These are phyloP conservation scores for Peromyscus eremicus DNA, from an alignment of 2,797 vertebrate species.

Conservation along the genomic window DNA sequence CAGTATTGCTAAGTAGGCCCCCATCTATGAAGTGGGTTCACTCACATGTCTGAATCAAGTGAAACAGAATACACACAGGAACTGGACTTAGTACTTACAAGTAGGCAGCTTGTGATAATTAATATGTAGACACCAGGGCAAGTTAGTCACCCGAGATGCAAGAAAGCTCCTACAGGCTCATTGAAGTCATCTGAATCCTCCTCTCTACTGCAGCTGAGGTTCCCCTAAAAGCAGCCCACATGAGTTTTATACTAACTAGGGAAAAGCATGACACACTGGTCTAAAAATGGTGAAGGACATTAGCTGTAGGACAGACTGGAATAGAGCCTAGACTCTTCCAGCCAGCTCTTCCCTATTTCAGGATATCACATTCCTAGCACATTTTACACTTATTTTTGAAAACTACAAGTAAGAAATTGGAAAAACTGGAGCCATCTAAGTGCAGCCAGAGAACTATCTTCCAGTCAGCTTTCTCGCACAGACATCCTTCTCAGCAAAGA, in stretches of 20 bases:
- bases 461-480: neutral
- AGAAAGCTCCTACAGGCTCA: neutral
- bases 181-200: neutral
- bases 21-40: neutral
- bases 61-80: neutral
- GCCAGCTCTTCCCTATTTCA: neutral
- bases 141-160: neutral
- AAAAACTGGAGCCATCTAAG: neutral
- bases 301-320: neutral
- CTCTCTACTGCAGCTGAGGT: neutral
- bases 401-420: neutral
- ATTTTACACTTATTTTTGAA: conserved; percentile 5
- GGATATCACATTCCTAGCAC: neutral
- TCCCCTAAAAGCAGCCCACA: neutral
- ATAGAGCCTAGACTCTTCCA: neutral
- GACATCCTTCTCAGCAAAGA: neutral
- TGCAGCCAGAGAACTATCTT: neutral
- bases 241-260: neutral
- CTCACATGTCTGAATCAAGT: neutral
- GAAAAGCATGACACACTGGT: neutral
- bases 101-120: neutral
- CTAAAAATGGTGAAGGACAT: neutral
- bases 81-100: neutral
- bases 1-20: neutral
- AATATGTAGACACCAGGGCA: neutral